phyloP scores from a whole-genome alignment of 2,113 vertebrate genomes.

The Oriolus oriolus region DNA sequence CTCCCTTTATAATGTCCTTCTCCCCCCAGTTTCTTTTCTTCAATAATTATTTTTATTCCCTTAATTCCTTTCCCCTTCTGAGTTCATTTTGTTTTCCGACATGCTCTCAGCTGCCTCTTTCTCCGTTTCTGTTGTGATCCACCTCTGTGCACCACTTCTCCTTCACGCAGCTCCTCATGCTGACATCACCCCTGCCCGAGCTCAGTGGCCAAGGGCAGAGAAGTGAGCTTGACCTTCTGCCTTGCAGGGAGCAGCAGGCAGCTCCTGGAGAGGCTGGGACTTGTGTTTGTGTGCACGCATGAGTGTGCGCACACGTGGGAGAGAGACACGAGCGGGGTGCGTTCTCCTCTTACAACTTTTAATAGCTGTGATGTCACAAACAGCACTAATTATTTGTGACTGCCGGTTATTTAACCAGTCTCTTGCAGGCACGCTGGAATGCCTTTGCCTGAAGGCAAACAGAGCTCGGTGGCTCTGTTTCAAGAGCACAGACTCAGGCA shows the following conservation, averaged over 20 bases:
- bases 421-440: neutral
- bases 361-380: neutral
- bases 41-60: neutral
- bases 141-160: neutral
- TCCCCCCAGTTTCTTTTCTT: neutral
- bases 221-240: neutral
- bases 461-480: no score
- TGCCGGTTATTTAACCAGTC: neutral
- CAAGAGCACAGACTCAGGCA: neutral
- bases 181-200: neutral
- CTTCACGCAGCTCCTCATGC: neutral
- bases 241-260: neutral
- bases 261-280: neutral
- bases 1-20: neutral
- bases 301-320: fast-evolving
- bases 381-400: neutral
- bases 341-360: neutral
- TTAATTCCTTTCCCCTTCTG: neutral
- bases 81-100: neutral
- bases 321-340: fast-evolving
- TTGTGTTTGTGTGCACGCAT: neutral
- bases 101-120: neutral
- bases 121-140: neutral
- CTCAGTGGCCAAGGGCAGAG: neutral
- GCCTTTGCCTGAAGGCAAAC: neutral